phyloP scores from a whole-genome alignment of 2,797 vertebrate species.

The Neomorphus geoffroyi region DNA sequence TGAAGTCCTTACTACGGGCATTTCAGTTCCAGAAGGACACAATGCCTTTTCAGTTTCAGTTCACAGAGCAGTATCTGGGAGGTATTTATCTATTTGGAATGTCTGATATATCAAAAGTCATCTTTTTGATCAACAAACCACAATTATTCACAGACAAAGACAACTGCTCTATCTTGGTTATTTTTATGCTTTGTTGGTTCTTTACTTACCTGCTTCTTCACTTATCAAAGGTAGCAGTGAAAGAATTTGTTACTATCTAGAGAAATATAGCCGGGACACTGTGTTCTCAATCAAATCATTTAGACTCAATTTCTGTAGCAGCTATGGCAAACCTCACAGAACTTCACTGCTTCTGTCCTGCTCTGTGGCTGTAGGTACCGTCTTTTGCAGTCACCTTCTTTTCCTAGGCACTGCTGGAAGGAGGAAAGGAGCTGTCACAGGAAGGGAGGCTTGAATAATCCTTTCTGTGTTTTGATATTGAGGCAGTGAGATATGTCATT shows the following conservation, averaged over 20 bases:
- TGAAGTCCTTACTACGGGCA: background rate
- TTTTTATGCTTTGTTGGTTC: background rate
- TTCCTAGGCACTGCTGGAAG: background rate
- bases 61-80: rapidly evolving
- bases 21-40: background rate
- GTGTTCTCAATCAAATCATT: background rate
- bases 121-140: background rate
- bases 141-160: background rate
- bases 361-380: background rate
- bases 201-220: background rate
- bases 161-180: background rate
- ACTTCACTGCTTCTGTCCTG: background rate
- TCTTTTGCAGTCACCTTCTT: background rate
- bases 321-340: background rate
- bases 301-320: background rate
- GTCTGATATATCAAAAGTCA: background rate
- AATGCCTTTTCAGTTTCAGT: background rate
- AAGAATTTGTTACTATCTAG: background rate
- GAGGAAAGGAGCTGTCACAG: background rate
- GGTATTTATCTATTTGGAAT: background rate
- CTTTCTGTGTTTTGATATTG: background rate
- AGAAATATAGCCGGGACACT: background rate
- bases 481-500: background rate
- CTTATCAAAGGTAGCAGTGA: background rate
- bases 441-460: background rate